Conservation (phyloP, 2,113 vertebrate genomes). For the Procapra przewalskii region DNA sequence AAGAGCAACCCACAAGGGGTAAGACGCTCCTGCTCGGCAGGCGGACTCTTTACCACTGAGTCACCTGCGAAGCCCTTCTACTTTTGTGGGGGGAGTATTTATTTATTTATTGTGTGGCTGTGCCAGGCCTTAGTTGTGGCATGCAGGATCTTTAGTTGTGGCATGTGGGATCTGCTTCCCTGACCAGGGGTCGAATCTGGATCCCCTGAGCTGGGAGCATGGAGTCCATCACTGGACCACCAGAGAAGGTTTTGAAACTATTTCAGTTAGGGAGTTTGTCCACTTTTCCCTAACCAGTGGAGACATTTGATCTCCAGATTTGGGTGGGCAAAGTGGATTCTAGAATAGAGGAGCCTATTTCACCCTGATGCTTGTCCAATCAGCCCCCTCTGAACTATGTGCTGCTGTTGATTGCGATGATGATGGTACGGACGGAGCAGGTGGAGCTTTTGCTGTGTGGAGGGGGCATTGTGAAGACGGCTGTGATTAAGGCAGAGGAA, state of each 20-base stretch:
- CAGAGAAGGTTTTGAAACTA: neutral
- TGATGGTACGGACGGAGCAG: conserved; percentile 83
- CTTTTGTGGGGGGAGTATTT: neutral
- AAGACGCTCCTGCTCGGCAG: neutral
- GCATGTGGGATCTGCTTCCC: neutral
- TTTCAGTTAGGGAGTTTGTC: neutral
- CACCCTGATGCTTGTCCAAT: neutral
- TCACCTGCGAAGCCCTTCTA: neutral
- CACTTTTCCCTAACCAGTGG: neutral
- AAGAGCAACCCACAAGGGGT: conserved; percentile 46
- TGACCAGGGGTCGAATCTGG: neutral
- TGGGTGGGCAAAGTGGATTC: neutral
- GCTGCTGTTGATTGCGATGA: conserved; percentile 84
- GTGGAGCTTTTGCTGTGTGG: conserved; percentile 57
- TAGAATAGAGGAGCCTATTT: neutral
- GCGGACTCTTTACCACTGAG: neutral
- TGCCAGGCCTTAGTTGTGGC: neutral
- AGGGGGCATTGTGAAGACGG: neutral
- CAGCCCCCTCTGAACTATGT: conserved; percentile 66
- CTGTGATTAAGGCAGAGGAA: conserved; percentile 76
- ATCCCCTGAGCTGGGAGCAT: neutral
- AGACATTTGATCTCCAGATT: neutral
- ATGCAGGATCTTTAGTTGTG: neutral
- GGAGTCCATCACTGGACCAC: neutral
- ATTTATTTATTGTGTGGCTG: neutral